phyloP scores from a whole-genome alignment of 2,888 invertebrate genomes.

The Erpobdella octoculata region DNA sequence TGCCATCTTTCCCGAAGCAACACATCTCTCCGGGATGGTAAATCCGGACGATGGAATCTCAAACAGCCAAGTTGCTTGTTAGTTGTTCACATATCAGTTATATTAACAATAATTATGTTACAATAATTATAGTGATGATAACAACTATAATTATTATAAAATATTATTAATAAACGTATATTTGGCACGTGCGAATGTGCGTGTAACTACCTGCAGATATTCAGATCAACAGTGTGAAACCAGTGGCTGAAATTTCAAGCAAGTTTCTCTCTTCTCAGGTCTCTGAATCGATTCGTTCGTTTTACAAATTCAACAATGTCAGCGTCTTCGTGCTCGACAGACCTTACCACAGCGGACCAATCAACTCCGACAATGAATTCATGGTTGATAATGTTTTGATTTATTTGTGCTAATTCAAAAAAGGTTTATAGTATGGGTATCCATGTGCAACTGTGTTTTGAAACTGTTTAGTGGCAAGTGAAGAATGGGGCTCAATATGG shows the following conservation, averaged over 20 bases:
- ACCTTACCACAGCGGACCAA: slow-evolving; percentile 62
- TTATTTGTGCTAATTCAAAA: too few relatives aligned
- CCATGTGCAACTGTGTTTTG: too few relatives aligned
- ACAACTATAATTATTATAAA: background rate
- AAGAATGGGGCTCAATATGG: too few relatives aligned
- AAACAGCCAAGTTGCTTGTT: slow-evolving; percentile 63
- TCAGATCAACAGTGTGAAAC: slow-evolving; percentile 87
- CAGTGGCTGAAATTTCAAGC: slow-evolving; percentile 65
- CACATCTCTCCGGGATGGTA: slow-evolving; percentile 41
- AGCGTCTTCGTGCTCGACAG: slow-evolving; percentile 47
- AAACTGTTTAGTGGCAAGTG: too few relatives aligned
- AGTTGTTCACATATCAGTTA: too few relatives aligned
- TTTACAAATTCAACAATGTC: slow-evolving; percentile 47
- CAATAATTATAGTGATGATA: background rate
- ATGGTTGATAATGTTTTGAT: too few relatives aligned
- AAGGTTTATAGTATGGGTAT: too few relatives aligned
- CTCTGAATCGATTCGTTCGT: slow-evolving; percentile 67
- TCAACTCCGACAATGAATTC: slow-evolving; percentile 74
- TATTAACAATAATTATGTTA: too few relatives aligned
- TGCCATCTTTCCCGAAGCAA: slow-evolving; percentile 45
- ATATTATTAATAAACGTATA: background rate
- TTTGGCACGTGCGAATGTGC: background rate
- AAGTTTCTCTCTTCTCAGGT: slow-evolving; percentile 61
- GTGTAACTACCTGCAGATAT: slow-evolving; percentile 59
- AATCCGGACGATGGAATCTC: slow-evolving; percentile 41